Evolutionary conservation across 64 coral and sea anemone genomes (phyloP), one percentile per base, ranked within the genome.

Genomic region (Stichodactyla mertensii): DNA sequence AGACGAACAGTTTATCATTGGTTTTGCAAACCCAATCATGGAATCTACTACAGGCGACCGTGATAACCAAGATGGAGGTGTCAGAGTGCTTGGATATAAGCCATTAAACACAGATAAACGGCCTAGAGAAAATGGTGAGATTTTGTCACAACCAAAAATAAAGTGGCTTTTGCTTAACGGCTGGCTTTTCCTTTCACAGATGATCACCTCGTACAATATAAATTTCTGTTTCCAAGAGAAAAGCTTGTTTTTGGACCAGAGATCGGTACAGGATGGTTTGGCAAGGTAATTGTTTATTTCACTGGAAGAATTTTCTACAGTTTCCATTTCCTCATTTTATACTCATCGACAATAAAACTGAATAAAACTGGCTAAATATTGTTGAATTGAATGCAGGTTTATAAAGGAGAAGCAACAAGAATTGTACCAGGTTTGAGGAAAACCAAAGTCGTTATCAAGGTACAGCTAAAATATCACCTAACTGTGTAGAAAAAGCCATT

Each of bases 391-490:
- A 54, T 85, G 54, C n/a, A 94, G 93, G 93, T 94, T 11, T 94
- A 87, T 51, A 78, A 88, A 88, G 93, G 89, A 54, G 93, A 94
- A 83, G 93, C 93, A 64, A 24, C 23, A 51, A 82, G 93, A 45
- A 80, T 94, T 23, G 64, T 87, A 28, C 59, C 89, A 5, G 93
- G 93, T 1, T 86, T 87, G 52, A 90, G 86, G 71, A 94, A 84
- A 77, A 94, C 93, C 0, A 94, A 91, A 85, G 69, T 94, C 22
- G 62, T 94, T 57, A 87, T 94, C 31, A 94, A 94, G 89, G 93
- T 94, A 87, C 57, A 23, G 19, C 62, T n/a, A 31, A 2, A 74
- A n/a, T n/a, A 5, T 23, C 24, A 27, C 24, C 26, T 27, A 74
- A 31, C 69, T 10, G 14, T 58, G 56, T 58, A 58, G 14, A 11